Evolutionary conservation across 2,888 invertebrate genomes (phyloP).

Genomic region (Sacculina carcini): DNA sequence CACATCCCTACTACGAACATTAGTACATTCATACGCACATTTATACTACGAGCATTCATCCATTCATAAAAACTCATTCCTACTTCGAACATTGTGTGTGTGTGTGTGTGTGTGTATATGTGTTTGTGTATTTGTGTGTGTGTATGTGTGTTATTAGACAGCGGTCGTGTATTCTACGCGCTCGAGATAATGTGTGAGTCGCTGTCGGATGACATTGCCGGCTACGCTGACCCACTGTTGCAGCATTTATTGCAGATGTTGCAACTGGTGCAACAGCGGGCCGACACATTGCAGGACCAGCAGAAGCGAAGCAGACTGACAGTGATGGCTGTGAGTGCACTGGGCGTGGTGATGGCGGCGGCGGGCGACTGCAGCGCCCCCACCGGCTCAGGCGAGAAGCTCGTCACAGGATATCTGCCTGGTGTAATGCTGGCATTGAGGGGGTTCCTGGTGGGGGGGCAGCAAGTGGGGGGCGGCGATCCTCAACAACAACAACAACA

Average conservation of each 20-base stretch:
- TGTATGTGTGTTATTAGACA: no score
- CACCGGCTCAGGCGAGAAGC: no score
- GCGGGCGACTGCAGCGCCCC: conserved; percentile 42
- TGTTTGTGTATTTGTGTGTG: no score
- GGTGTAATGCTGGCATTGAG: conserved; percentile 36
- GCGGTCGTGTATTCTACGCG: conserved; percentile 48
- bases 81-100: no score
- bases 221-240: conserved; percentile 43
- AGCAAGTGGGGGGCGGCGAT: no score
- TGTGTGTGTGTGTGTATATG: no score
- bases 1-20: no score
- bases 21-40: no score
- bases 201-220: conserved; percentile 39
- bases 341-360: conserved; percentile 35
- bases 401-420: no score
- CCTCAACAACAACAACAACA: not conserved
- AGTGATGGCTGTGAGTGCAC: conserved; percentile 39
- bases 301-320: no score
- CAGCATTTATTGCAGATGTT: conserved; percentile 35
- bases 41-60: no score
- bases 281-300: conserved; percentile 32
- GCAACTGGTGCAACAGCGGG: conserved; percentile 19
- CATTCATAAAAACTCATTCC: no score
- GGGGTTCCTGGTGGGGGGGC: conserved; percentile 29
- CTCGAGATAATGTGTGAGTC: conserved; percentile 53